Conservation (phyloP, 2,797 vertebrate genomes). For the Hemibagrus guttatus region DNA sequence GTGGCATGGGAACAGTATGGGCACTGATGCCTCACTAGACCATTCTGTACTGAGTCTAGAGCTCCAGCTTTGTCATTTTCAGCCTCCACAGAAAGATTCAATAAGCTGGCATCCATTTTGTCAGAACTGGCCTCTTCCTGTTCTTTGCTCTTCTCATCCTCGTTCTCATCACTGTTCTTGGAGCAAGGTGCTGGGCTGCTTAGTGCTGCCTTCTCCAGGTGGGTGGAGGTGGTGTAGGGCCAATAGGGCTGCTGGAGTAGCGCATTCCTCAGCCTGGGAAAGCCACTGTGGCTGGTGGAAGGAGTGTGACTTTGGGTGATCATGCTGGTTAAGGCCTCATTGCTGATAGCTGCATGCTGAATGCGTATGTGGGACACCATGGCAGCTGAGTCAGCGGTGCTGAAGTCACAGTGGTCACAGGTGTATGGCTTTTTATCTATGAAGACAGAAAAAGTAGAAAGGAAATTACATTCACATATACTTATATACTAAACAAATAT, state of each 20-base stretch:
- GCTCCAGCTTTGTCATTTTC: constrained; percentile 37
- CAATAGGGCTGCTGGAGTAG: constrained; percentile 72
- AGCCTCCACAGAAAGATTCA: constrained; percentile 70
- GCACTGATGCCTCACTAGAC: constrained; percentile 84
- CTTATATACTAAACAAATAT: neutral
- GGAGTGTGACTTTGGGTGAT: constrained; percentile 65
- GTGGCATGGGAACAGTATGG: constrained; percentile 90
- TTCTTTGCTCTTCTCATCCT: constrained; percentile 58
- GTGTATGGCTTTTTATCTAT: constrained; percentile 81
- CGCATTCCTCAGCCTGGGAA: constrained; percentile 72
- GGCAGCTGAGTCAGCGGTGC: constrained; percentile 69
- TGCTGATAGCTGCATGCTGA: constrained; percentile 64
- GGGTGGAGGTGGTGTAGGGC: constrained; percentile 65
- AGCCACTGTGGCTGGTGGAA: constrained; percentile 73
- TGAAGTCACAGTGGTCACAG: constrained; percentile 82
- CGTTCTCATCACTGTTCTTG: constrained; percentile 46
- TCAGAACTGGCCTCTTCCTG: constrained; percentile 50
- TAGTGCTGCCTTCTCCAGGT: constrained; percentile 57
- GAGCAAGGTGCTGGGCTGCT: constrained; percentile 47
- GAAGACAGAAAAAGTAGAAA: neutral
- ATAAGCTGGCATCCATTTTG: constrained; percentile 59
- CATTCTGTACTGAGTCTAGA: constrained; percentile 70
- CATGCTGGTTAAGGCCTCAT: constrained; percentile 56
- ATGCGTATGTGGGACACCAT: constrained; percentile 73
- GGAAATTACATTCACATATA: neutral